phyloP scores from a whole-genome alignment of 2,797 vertebrate species.

The Sciurus vulgaris region DNA sequence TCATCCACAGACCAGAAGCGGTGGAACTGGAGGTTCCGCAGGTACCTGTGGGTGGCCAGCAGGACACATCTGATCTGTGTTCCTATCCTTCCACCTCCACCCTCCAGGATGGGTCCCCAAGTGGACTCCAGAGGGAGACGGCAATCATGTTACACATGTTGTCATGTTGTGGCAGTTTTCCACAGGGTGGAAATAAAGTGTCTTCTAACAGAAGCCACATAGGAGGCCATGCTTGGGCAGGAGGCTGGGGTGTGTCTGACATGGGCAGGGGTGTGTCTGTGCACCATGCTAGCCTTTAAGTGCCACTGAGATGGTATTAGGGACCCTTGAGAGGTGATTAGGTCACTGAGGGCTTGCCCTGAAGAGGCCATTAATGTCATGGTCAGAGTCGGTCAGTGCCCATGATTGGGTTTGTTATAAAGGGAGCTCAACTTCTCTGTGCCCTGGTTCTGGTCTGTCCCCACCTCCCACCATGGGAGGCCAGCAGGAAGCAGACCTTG shows the following conservation, averaged over 20 bases:
- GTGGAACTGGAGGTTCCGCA: slow-evolving; percentile 95
- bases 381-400: not conserved
- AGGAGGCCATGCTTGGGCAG: accelerated
- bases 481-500: not conserved
- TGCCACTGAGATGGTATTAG: not conserved
- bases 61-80: accelerated
- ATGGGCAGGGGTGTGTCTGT: too few species aligned
- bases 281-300: not conserved
- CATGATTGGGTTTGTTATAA: not conserved
- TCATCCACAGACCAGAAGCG: slow-evolving; percentile 99
- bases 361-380: not conserved
- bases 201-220: not conserved
- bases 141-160: not conserved
- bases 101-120: not conserved
- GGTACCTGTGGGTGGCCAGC: slow-evolving; percentile 90
- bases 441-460: not conserved
- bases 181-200: not conserved
- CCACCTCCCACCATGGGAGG: not conserved
- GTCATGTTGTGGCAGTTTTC: not conserved
- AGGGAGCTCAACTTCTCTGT: not conserved
- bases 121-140: not conserved
- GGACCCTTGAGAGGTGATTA: not conserved
- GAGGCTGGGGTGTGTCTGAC: too few species aligned
- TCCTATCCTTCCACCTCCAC: not conserved
- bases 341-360: not conserved